Evolutionary conservation across 2,888 invertebrate genomes (phyloP).

Genomic region (Cartodere bifasciata): DNA sequence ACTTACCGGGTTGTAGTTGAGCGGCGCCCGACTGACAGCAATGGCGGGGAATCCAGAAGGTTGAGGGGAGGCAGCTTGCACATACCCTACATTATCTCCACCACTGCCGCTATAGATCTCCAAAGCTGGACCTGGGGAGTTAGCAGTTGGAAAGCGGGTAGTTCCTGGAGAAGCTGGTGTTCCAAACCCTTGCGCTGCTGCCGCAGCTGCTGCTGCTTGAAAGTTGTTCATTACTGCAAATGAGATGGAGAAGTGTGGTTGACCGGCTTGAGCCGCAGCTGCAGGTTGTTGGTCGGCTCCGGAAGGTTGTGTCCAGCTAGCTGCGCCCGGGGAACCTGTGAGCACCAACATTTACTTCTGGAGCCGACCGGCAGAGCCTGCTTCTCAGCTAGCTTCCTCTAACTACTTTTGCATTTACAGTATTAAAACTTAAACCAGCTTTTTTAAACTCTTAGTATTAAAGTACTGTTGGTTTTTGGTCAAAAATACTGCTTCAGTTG

Average conservation of each 20-base stretch:
- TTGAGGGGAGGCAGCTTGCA: constrained; percentile 95
- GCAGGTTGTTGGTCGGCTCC: constrained; percentile 28
- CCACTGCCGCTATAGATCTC: constrained; percentile 87
- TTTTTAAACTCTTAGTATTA: no score
- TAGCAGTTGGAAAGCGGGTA: constrained; percentile 71
- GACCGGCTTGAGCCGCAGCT: constrained; percentile 18
- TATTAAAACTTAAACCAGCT: no score
- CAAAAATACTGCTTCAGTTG: no score
- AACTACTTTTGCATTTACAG: no score
- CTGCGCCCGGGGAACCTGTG: constrained; percentile 28
- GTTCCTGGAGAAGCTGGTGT: constrained; percentile 66
- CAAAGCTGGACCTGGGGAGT: constrained; percentile 83
- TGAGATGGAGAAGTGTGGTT: constrained; percentile 32
- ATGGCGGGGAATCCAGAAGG: constrained; percentile 91
- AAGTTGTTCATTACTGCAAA: constrained; percentile 92
- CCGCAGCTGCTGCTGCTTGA: constrained; percentile 65
- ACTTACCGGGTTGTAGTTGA: constrained; percentile 88
- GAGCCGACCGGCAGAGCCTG: constrained; percentile 31
- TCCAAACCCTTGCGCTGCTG: constrained; percentile 69
- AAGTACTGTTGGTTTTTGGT: no score
- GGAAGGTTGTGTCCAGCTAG: constrained; percentile 24
- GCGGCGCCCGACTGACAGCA: constrained; percentile 84
- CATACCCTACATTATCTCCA: constrained; percentile 78
- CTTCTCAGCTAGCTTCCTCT: no score
- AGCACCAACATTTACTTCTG: no score